Evolutionary conservation across 2,113 vertebrate species (phyloP).

Genomic region (Gambusia affinis): DNA sequence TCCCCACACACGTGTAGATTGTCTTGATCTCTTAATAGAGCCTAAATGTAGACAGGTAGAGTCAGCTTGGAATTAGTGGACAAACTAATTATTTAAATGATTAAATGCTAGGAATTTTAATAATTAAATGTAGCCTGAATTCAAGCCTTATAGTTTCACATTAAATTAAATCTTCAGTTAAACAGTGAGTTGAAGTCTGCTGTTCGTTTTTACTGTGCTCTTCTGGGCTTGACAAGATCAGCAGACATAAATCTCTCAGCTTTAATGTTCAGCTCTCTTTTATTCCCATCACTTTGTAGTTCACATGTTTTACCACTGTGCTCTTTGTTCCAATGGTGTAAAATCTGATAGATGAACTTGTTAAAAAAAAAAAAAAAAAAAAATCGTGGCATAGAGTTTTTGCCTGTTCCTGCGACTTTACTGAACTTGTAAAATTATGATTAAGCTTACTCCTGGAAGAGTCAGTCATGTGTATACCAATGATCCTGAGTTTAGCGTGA

Average conservation of each 20-base stretch:
- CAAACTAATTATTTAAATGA: too few species aligned
- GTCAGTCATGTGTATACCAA: background rate
- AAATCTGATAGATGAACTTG: constrained; percentile 29
- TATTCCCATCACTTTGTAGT: constrained; percentile 22
- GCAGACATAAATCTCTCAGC: constrained; percentile 10
- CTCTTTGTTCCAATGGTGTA: constrained; percentile 35
- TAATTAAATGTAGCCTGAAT: too few species aligned
- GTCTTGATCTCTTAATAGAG: background rate
- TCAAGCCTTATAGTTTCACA: too few species aligned
- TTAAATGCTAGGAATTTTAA: too few species aligned
- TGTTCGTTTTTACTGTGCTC: background rate
- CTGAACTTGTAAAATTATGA: background rate
- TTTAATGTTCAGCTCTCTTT: constrained; percentile 26
- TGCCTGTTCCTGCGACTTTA: background rate
- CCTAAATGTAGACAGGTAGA: constrained; percentile 4
- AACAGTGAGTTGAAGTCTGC: background rate
- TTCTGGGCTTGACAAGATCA: background rate
- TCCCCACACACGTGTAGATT: background rate
- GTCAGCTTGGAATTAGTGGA: background rate
- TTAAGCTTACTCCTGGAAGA: background rate
- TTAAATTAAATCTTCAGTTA: too few species aligned
- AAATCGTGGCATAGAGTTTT: constrained; percentile 12
- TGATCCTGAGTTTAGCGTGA: background rate
- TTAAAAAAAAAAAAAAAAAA: constrained; percentile 6
- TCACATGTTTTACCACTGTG: constrained; percentile 4